These are phyloP conservation scores for Tenthredo mesomela DNA, from an alignment of 2,888 invertebrate genomes.

Conservation along the genomic window DNA sequence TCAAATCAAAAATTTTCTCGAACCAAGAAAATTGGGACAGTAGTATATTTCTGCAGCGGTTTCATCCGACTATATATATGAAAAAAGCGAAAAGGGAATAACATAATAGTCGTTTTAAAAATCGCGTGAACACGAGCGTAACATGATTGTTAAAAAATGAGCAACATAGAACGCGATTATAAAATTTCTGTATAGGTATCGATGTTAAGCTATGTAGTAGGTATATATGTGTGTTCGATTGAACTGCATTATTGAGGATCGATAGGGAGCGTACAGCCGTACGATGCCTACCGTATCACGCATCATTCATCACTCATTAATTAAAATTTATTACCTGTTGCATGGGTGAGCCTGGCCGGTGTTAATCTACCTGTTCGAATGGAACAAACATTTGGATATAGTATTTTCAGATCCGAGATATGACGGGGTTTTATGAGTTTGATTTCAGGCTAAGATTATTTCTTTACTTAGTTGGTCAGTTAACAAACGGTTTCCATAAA, in stretches of 20 bases:
- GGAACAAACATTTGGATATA: conserved; percentile 44
- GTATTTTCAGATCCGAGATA: conserved; percentile 33
- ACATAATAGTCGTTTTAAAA: neutral
- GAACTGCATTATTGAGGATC: neutral
- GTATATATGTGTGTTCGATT: neutral
- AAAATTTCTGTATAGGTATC: neutral
- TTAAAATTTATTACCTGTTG: conserved; percentile 50
- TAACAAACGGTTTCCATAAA: conserved; percentile 10
- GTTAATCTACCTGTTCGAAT: conserved; percentile 44
- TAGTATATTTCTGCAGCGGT: neutral
- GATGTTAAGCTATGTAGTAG: neutral
- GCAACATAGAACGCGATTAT: neutral
- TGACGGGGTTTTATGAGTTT: conserved; percentile 17
- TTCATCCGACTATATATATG: neutral
- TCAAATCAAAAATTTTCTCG: too few species aligned
- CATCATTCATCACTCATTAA: conserved; percentile 49
- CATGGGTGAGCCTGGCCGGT: conserved; percentile 25
- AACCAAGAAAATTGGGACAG: too few species aligned
- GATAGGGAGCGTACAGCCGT: neutral
- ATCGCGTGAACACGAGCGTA: neutral
- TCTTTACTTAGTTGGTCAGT: neutral
- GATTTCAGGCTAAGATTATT: conserved; percentile 33
- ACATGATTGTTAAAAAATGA: neutral
- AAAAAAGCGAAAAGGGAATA: neutral
- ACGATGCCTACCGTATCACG: conserved; percentile 8